These are phyloP conservation scores for Lucifuga dentata DNA, from an alignment of 2,113 vertebrate species.

Conservation along the genomic window DNA sequence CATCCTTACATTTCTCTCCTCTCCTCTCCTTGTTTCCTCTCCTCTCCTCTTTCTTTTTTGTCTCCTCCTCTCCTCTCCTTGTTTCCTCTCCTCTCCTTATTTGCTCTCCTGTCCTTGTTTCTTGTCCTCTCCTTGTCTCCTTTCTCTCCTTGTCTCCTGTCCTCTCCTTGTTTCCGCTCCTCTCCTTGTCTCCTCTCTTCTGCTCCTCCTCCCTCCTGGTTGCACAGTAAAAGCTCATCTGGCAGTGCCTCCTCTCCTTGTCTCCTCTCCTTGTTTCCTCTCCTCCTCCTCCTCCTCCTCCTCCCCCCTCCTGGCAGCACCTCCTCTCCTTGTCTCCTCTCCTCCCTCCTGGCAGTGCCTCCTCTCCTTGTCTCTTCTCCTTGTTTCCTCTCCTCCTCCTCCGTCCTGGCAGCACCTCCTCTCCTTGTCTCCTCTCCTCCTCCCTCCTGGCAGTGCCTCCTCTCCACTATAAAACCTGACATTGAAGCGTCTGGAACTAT, in stretches of 20 bases:
- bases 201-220: neutral
- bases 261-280: neutral
- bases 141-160: neutral
- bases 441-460: constrained; percentile 34
- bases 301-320: neutral
- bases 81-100: constrained; percentile 80
- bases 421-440: neutral
- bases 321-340: neutral
- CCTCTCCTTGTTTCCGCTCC: neutral
- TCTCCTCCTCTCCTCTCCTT: neutral
- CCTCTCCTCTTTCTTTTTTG: neutral
- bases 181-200: neutral
- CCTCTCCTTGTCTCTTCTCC: neutral
- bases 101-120: too few species aligned
- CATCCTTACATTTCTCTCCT: neutral
- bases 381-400: neutral
- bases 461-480: constrained; percentile 48
- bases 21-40: neutral
- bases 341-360: too few species aligned
- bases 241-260: constrained; percentile 2
- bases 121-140: neutral
- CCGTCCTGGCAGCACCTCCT: too few species aligned
- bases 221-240: too few species aligned
- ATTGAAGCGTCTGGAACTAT: constrained; percentile 64
- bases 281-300: neutral